Base-by-base conservation (phyloP, 2,797 vertebrate genomes). In the Lindbergichthys nudifrons region DNA sequence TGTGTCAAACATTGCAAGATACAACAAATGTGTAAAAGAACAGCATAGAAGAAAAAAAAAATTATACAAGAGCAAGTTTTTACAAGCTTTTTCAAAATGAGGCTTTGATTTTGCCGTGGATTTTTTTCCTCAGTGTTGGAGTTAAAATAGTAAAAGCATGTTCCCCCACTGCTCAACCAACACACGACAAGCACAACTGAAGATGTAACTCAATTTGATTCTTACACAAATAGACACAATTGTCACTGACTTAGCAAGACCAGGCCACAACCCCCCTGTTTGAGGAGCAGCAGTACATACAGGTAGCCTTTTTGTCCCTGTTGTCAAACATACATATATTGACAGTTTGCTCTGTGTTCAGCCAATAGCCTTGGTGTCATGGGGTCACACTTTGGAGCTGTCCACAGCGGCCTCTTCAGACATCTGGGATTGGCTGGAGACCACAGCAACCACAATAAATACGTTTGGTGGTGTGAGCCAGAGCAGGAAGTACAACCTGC, bases 361-460 rank as follows among this genome's bases (percentile, higher is more conserved):
- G 97, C 96, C 96, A 1, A 66, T 97, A 65, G 94, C 93, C 1
- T 56, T 96, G 83, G 94, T 93, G 16, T 93, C 94, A 1, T 96
- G 95, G 96, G 95, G 95, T 66, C 86, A 75, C 16, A 93, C 92
- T 0, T 82, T 97, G 88, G 95, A 96, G 90, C 92, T 96, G 88
- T 92, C 95, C 6, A 87, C 92, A 8, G 74, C 84, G 10, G 83
- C 83, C 16, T 73, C 87, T 8, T 39, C 64, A 5, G 89, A 88
- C 7, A 21, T 94, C 75, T 95, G 94, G 64, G 76, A 89, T 65
- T 96, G 96, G 96, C 88, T 96, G 68, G 72, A 88, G 75, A 59
- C 52, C 42, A 87, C 83, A 8, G 78, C 83, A 14, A 72, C 62
- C 18, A 23, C 23, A 7, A 53, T 52, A 48, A 36, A 53, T 3